phyloP scores from a whole-genome alignment of 2,797 vertebrate genomes.

The Microtus agrestis region DNA sequence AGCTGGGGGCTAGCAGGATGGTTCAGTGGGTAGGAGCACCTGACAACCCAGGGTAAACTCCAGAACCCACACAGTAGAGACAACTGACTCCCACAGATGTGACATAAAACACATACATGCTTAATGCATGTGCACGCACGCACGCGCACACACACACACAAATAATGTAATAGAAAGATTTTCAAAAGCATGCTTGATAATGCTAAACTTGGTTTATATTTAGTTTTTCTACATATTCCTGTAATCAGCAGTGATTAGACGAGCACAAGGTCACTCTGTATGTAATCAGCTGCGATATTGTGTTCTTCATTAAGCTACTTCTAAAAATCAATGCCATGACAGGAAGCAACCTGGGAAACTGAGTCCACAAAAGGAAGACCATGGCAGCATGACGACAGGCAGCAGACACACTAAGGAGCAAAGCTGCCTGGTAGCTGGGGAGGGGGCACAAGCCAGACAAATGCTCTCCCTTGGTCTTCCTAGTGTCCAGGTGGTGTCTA shows the following conservation, averaged over 20 bases:
- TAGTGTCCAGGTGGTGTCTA: neutral
- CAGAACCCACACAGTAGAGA: neutral
- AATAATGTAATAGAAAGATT: neutral
- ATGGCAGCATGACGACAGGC: neutral
- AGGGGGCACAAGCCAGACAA: neutral
- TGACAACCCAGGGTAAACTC: neutral
- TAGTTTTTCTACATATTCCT: conserved; percentile 32
- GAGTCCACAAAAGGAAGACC: conserved; percentile 3
- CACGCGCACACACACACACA: too few relatives aligned
- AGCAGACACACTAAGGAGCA: neutral
- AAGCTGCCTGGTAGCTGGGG: neutral
- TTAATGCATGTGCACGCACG: neutral
- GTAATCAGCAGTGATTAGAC: conserved; percentile 22
- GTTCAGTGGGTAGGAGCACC: neutral
- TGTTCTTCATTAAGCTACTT: conserved; percentile 5
- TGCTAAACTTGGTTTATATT: conserved; percentile 1
- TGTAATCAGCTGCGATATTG: neutral
- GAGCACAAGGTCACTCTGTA: neutral
- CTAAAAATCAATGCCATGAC: conserved; percentile 8
- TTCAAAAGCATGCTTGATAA: conserved; percentile 33
- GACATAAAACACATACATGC: neutral
- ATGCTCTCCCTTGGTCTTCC: neutral
- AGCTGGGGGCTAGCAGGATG: neutral
- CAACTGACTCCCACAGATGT: neutral
- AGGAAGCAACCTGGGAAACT: neutral